These are phyloP conservation scores for Calonectris borealis DNA, from an alignment of 2,113 vertebrate genomes.

Conservation along the genomic window DNA sequence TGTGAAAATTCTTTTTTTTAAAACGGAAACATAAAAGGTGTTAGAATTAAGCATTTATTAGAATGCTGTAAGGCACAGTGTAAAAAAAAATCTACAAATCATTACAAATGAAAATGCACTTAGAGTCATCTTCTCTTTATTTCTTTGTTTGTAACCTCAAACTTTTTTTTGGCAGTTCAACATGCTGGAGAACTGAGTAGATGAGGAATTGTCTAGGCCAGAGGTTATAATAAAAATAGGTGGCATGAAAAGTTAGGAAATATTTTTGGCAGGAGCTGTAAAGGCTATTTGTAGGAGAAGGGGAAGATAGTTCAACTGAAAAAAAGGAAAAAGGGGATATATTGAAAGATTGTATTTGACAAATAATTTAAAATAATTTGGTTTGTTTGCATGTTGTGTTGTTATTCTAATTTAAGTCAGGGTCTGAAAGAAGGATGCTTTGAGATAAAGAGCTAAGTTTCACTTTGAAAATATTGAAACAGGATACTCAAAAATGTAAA, in stretches of 20 bases:
- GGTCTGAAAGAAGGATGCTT: not conserved
- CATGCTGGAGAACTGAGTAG: not conserved
- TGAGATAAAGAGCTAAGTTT: not conserved
- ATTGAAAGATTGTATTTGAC: not conserved
- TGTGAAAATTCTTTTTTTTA: not conserved
- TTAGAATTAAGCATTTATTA: not conserved
- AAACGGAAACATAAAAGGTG: not conserved
- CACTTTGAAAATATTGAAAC: not conserved
- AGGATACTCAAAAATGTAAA: not conserved
- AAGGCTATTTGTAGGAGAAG: not conserved
- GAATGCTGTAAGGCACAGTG: not conserved
- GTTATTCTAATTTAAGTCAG: not conserved
- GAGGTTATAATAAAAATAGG: not conserved
- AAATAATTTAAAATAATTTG: not conserved
- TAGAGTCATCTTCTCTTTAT: not conserved
- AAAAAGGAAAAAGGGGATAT: not conserved
- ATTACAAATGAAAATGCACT: not conserved
- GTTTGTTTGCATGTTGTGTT: not conserved
- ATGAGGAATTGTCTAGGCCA: not conserved
- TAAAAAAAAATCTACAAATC: not conserved
- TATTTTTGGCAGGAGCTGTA: not conserved
- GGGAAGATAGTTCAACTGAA: not conserved
- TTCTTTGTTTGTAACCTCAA: not conserved
- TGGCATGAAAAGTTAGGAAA: not conserved
- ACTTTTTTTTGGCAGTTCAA: not conserved